A percentile compares a stretch with the other conserved stretches of the same genome.
Evolutionary conservation across 2,797 vertebrate genomes (phyloP).

Genomic region (Alauda arvensis): DNA sequence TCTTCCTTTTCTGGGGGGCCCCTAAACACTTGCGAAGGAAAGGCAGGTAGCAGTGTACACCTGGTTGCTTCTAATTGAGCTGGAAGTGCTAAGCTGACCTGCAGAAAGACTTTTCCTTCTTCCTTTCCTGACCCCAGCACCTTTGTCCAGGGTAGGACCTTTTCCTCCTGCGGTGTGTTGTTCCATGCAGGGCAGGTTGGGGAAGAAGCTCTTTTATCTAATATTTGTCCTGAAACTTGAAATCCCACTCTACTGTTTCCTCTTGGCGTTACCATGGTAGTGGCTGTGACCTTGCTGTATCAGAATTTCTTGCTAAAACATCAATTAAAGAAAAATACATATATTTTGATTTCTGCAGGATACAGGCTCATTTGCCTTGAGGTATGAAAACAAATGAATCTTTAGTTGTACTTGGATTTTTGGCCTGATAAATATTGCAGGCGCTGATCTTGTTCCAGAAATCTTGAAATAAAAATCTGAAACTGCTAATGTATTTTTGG

Average conservation of each 20-base stretch:
- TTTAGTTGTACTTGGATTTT: conserved; percentile 17
- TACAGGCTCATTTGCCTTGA: not conserved
- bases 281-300: conserved; percentile 17
- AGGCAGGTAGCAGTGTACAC: fast-evolving
- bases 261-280: conserved; percentile 1
- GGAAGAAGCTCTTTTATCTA: conserved; percentile 20
- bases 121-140: not conserved
- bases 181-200: not conserved
- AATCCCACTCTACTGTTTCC: not conserved
- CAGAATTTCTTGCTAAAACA: conserved; percentile 42
- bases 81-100: not conserved
- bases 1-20: not conserved
- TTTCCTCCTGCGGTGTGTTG: not conserved
- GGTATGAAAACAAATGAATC: not conserved
- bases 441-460: not conserved
- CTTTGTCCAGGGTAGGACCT: not conserved
- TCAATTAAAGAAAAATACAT: not conserved
- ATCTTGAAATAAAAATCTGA: not conserved
- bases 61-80: not conserved
- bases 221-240: conserved; percentile 14
- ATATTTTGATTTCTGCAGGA: not conserved
- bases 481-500: not conserved
- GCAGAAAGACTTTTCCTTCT: not conserved
- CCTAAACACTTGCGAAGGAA: not conserved
- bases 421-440: not conserved